Evolutionary conservation across 2,888 invertebrate genomes (phyloP).

Genomic region (Drosophila tripunctata): DNA sequence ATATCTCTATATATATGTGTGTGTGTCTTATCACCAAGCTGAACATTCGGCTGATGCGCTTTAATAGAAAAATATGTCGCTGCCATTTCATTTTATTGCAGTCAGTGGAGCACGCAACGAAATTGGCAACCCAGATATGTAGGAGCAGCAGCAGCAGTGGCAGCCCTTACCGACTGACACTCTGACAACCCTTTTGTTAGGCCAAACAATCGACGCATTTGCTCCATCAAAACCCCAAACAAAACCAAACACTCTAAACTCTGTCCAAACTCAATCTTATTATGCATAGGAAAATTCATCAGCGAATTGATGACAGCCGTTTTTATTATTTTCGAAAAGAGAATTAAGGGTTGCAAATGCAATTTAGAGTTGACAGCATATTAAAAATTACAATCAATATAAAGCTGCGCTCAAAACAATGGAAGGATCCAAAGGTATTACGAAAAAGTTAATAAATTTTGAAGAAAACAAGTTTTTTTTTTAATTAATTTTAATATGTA

Average conservation of each 20-base stretch:
- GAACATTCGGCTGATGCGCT: slow-evolving; percentile 55
- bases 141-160: background rate
- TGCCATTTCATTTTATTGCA: slow-evolving; percentile 64
- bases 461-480: too few species aligned
- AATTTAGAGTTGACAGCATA: background rate
- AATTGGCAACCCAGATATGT: slow-evolving; percentile 1
- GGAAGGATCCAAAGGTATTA: too few species aligned
- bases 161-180: background rate
- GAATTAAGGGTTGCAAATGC: background rate
- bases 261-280: background rate
- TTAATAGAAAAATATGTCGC: slow-evolving; percentile 71
- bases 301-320: slow-evolving; percentile 24
- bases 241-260: too few species aligned
- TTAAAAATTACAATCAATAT: too few species aligned
- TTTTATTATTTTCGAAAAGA: slow-evolving; percentile 15
- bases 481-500: too few species aligned
- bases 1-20: background rate
- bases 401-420: too few species aligned
- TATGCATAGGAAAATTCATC: slow-evolving; percentile 32
- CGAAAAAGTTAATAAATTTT: too few species aligned
- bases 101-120: slow-evolving; percentile 29
- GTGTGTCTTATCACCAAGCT: slow-evolving; percentile 46
- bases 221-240: too few species aligned
- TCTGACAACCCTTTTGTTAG: slow-evolving; percentile 25
- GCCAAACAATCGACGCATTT: slow-evolving; percentile 16